Conservation (phyloP, 92 coral and sea anemone species). For the Nematostella vectensis region DNA sequence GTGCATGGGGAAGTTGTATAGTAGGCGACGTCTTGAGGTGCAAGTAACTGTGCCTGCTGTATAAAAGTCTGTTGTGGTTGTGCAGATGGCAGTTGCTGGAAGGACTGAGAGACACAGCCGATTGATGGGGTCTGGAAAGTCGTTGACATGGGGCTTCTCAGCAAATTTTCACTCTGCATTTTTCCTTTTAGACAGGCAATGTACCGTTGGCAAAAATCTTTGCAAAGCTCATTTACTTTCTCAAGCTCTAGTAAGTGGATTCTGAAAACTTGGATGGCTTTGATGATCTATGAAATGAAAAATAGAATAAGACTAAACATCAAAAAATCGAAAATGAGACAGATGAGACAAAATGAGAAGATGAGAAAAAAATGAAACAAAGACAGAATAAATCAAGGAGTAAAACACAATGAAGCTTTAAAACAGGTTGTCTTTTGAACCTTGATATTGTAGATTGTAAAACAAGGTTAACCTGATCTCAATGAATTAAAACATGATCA, state of each 20-base stretch:
- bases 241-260: constrained; percentile 92
- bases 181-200: constrained; percentile 98
- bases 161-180: constrained; percentile 93
- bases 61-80: constrained; percentile 38
- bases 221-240: constrained; percentile 96
- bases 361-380: too few species aligned
- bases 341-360: too few species aligned
- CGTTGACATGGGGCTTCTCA: constrained; percentile 67
- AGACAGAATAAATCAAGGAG: too few species aligned
- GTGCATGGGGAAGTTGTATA: constrained; percentile 63
- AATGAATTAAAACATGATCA: too few species aligned
- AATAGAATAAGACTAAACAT: neutral
- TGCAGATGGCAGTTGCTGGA: constrained; percentile 50
- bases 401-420: too few species aligned
- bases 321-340: neutral
- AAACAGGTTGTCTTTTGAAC: too few species aligned
- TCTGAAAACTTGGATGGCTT: constrained; percentile 92
- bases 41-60: constrained; percentile 32
- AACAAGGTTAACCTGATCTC: too few species aligned
- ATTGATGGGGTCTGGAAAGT: constrained; percentile 36
- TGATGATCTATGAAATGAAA: constrained; percentile 63
- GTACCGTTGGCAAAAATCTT: constrained; percentile 98
- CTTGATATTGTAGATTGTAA: too few species aligned
- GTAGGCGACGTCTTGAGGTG: constrained; percentile 54
- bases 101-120: constrained; percentile 33